Base-by-base conservation (phyloP, 2,888 invertebrate genomes). In the Cephus spinipes region DNA sequence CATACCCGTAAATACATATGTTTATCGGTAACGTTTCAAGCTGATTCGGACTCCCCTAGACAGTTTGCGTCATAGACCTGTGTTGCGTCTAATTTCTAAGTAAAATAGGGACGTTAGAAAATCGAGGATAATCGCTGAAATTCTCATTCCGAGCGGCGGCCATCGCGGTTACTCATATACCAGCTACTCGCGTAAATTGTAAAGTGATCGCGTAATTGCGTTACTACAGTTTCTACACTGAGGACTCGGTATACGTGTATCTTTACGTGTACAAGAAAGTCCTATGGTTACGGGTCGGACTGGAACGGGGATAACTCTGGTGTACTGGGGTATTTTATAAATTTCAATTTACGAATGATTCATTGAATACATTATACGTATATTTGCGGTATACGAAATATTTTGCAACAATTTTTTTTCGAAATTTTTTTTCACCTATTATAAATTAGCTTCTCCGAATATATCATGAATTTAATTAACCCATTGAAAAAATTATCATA, bases 1-100 rank as follows among this genome's bases (percentile, higher is more conserved):
- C 87, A 88, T 87, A 85, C 86, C 85, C 85, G 85, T 90, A 89
- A 90, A 31, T 31, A 71, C 15, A 31, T 31, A 71, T 32, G 71
- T 71, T 31, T 32, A 71, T 71, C 9, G 30, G 71, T 55, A 55
- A 23, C 2, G 23, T 55, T 23, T 55, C 55, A 23, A 55, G 55
- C 9, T 23, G 23, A 9, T 23, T 6, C 23, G 55, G 55, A 12
- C 36, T 12, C 4, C 35, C 35, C 35, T 1, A 36, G 4, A 36
- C 1, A 36, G 4, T 12, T 36, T 55, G 9, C 55, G 23, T 23
- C 55, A 55, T 23, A 55, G 23, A 55, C 2, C 55, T 23, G 23
- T 23, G 23, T 55, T 9, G 15, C 6, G 23, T 55, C 23, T 55
- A 23, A 23, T 55, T 55, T 55, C 55, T 55, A 23, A 23, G 9